phyloP scores from a whole-genome alignment of 2,113 vertebrate genomes.

The Pitta sordida region DNA sequence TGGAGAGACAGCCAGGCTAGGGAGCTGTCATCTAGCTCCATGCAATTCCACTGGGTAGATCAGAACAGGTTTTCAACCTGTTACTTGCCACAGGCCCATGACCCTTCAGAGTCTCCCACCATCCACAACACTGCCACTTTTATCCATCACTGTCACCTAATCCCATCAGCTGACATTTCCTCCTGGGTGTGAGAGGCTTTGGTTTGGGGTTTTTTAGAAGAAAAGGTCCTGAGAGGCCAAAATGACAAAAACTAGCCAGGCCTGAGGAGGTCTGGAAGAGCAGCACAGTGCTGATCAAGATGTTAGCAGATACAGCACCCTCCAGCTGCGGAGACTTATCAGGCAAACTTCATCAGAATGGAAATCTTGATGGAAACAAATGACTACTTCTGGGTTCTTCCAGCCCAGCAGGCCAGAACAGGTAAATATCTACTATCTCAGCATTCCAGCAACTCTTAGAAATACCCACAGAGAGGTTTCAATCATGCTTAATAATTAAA shows the following conservation, averaged over 20 bases:
- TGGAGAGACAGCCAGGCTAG: neutral
- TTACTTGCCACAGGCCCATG: neutral
- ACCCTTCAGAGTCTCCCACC: neutral
- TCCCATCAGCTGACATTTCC: neutral
- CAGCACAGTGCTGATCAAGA: neutral
- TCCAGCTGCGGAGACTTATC: neutral
- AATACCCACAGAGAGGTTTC: constrained; percentile 34
- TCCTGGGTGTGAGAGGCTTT: neutral
- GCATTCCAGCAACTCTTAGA: constrained; percentile 24
- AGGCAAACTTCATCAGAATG: neutral
- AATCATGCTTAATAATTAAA: constrained; percentile 37
- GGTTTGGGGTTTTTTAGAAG: neutral
- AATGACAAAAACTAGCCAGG: neutral
- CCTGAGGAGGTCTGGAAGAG: neutral
- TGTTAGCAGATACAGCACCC: neutral
- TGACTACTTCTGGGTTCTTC: neutral
- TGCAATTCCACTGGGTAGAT: neutral
- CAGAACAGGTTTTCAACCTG: neutral
- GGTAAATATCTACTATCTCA: constrained; percentile 17
- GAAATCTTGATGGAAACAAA: constrained; percentile 17
- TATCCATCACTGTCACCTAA: neutral
- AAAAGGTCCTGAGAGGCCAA: neutral
- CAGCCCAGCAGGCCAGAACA: constrained; percentile 40
- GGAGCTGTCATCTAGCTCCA: neutral
- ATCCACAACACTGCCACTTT: neutral